Base-by-base conservation (phyloP, 1,140 invertebrate genomes). In the Pectinophora gossypiella region DNA sequence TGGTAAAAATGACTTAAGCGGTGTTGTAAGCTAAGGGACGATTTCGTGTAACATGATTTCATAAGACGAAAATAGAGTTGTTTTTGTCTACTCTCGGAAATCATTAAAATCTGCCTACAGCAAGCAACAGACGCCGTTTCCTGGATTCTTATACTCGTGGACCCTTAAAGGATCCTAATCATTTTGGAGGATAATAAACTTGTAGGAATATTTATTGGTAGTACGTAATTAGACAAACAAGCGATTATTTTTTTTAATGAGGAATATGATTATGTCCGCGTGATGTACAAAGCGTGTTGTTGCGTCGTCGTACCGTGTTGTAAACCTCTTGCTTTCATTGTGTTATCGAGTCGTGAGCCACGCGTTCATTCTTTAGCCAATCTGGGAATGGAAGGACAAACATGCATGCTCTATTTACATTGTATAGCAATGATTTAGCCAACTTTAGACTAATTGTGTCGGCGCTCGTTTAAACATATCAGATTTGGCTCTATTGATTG, bases 261-360 rank as follows among this genome's bases (percentile, higher is more conserved):
- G n/a, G n/a, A n/a, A n/a, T n/a, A n/a, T n/a, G n/a, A n/a, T n/a
- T n/a, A n/a, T n/a, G n/a, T n/a, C n/a, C n/a, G n/a, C n/a, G n/a
- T n/a, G n/a, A n/a, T n/a, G n/a, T n/a, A n/a, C n/a, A n/a, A n/a
- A n/a, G n/a, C n/a, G n/a, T n/a, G n/a, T n/a, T n/a, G n/a, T n/a
- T n/a, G n/a, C n/a, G n/a, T n/a, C n/a, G 57, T 64, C 55, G 50
- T 55, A 63, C 48, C 59, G 56, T 67, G 61, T 62, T 68, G 61
- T 74, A 65, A 60, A 63, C 64, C 59, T 51, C 58, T 64, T 54
- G 57, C 59, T 64, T 72, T 68, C 53, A 66, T 66, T 72, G 64
- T 72, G 40, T 52, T 69, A 67, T 72, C 61, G 63, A 63, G 61
- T 77, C 69, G 66, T 74, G 74, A 71, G 65, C 58, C 68, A 63